Percentiles rank a stretch among this genome's conserved stretches.
Evolutionary conservation across 2,888 invertebrate species (phyloP).

Genomic region (Galerucella nymphaeae): DNA sequence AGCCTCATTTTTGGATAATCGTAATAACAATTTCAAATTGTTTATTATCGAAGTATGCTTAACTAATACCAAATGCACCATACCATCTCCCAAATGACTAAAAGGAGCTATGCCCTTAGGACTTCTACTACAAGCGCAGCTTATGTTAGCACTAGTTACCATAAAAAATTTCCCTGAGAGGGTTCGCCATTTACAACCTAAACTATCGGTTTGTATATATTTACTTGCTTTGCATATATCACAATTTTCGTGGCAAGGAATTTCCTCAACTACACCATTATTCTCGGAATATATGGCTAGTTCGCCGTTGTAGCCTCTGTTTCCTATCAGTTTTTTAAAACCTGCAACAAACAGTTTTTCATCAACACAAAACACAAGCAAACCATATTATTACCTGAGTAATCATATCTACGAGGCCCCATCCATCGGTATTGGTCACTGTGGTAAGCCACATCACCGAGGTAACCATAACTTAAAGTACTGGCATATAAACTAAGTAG

Average conservation of each 20-base stretch:
- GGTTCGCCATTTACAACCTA: slow-evolving; percentile 66
- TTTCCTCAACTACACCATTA: slow-evolving; percentile 62
- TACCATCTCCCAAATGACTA: slow-evolving; percentile 84
- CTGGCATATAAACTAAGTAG: slow-evolving; percentile 78
- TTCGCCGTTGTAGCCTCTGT: slow-evolving; percentile 75
- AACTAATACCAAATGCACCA: slow-evolving; percentile 80
- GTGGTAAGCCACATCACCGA: slow-evolving; percentile 83
- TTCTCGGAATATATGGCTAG: slow-evolving; percentile 68
- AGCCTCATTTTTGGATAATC: slow-evolving; percentile 72
- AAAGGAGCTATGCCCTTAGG: slow-evolving; percentile 82
- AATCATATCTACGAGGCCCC: slow-evolving; percentile 86
- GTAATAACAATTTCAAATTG: slow-evolving; percentile 75
- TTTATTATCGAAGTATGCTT: slow-evolving; percentile 78
- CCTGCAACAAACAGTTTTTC: slow-evolving; percentile 59
- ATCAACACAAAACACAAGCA: no score
- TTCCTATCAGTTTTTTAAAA: slow-evolving; percentile 72
- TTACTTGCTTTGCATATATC: slow-evolving; percentile 59
- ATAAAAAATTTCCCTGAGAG: slow-evolving; percentile 80
- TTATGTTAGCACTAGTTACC: slow-evolving; percentile 81
- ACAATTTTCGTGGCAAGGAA: slow-evolving; percentile 68
- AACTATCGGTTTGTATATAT: slow-evolving; percentile 47
- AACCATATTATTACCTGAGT: slow-evolving; percentile 69
- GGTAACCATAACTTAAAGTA: slow-evolving; percentile 85
- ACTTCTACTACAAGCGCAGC: slow-evolving; percentile 79
- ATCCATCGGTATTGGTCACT: slow-evolving; percentile 87